phyloP scores from a whole-genome alignment of 2,797 vertebrate genomes.

The Pogonophryne albipinna region DNA sequence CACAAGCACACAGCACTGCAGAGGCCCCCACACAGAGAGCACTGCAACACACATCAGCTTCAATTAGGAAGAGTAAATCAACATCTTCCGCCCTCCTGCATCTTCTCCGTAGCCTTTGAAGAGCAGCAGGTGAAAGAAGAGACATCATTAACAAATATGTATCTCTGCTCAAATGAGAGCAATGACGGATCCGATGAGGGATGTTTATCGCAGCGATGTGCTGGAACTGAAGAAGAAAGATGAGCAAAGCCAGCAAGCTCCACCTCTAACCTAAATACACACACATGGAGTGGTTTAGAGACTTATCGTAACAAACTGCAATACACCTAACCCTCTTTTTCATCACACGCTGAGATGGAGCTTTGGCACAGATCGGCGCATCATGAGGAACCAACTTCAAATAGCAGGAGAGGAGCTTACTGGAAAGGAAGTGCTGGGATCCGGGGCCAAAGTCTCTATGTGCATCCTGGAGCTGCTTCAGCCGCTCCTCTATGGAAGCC shows the following conservation, averaged over 20 bases:
- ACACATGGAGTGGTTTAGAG: constrained; percentile 13
- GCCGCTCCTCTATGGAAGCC: constrained; percentile 93
- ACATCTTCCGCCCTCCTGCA: constrained; percentile 34
- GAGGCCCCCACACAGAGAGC: constrained; percentile 21
- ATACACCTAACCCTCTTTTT: constrained; percentile 30
- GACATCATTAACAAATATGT: constrained; percentile 56
- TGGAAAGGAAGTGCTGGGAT: constrained; percentile 98
- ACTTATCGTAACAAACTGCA: constrained; percentile 19
- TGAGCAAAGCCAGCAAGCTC: constrained; percentile 48
- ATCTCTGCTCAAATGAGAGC: constrained; percentile 54
- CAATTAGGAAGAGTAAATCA: constrained; percentile 53
- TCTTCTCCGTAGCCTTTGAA: constrained; percentile 53
- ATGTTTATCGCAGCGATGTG: constrained; percentile 32
- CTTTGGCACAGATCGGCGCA: constrained; percentile 43
- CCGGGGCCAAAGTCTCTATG: constrained; percentile 97
- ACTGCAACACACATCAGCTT: constrained; percentile 42
- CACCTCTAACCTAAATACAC: constrained; percentile 63
- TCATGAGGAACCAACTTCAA: constrained; percentile 59
- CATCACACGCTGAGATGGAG: constrained; percentile 14
- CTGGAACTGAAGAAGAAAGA: constrained; percentile 54
- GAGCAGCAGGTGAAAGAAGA: constrained; percentile 66
- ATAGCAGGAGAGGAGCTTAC: constrained; percentile 83
- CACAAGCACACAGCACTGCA: constrained; percentile 29
- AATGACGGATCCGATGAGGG: constrained; percentile 49
- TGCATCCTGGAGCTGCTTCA: constrained; percentile 97